Evolutionary conservation across 2,888 invertebrate genomes (phyloP), one percentile per base, ranked within the genome.

Genomic region (Nudaria mundana): DNA sequence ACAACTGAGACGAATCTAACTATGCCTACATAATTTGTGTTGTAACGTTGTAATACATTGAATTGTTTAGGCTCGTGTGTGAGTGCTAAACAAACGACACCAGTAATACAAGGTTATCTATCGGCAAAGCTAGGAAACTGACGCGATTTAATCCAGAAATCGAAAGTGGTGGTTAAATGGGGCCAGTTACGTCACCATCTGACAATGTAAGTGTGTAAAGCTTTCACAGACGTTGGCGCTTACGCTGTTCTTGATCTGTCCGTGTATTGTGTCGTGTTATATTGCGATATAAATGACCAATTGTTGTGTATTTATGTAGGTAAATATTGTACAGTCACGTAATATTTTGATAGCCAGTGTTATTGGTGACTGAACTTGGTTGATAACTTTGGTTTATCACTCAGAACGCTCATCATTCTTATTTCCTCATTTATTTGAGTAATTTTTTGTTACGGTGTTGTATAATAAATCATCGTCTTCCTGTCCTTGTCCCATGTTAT

Each of bases 71-170:
- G n/a, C n/a, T n/a, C n/a, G n/a, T n/a, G n/a, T n/a, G n/a, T n/a
- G n/a, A n/a, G n/a, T n/a, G n/a, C n/a, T n/a, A n/a, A n/a, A n/a
- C n/a, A n/a, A n/a, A n/a, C n/a, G n/a, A n/a, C n/a, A n/a, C n/a
- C n/a, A n/a, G n/a, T n/a, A n/a, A n/a, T n/a, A n/a, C n/a, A n/a
- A n/a, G n/a, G 40, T 41, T 30, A 43, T 22, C 28, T 28, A 12
- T 39, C 25, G 23, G 7, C 13, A 26, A 39, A 36, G 33, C 15
- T 52, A 71, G 71, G 71, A 71, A 72, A 63, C 61, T 32, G 48
- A 43, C 52, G 68, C 66, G 61, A 63, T 68, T 76, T 76, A 73
- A 79, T 81, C 82, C 82, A 79, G 81, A 81, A 76, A 81, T 63
- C 66, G 81, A 82, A 81, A 82, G 82, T 76, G 46, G 44, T 51